Evolutionary conservation across 2,888 invertebrate species (phyloP).

Genomic region (Noctua comes): DNA sequence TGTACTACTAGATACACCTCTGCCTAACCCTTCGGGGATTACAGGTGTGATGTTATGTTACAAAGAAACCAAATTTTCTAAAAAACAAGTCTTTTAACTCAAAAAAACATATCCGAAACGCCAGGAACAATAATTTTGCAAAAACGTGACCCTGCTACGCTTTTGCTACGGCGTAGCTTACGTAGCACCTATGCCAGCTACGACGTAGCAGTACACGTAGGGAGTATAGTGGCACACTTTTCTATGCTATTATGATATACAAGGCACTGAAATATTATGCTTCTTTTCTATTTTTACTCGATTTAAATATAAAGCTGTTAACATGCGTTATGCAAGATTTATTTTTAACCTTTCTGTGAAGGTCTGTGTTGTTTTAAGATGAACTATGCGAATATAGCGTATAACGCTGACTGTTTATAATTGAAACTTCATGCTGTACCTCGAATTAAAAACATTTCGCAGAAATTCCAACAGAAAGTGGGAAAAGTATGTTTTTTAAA

Average conservation of each 20-base stretch:
- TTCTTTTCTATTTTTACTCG: background rate
- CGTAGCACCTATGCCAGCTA: conserved; percentile 9
- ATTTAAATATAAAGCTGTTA: background rate
- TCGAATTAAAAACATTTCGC: background rate
- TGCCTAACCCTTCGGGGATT: too few species aligned
- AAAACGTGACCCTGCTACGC: conserved; percentile 26
- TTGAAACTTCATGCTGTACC: background rate
- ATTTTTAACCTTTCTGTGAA: background rate
- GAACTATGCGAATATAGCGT: too few species aligned
- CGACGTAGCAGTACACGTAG: conserved; percentile 33
- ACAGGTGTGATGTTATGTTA: too few species aligned
- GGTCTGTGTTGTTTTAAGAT: background rate
- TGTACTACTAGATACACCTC: too few species aligned
- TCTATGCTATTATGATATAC: background rate
- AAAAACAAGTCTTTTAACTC: background rate
- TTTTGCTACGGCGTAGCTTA: conserved; percentile 44
- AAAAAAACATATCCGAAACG: background rate
- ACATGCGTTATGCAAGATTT: background rate
- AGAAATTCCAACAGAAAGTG: too few species aligned
- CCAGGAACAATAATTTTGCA: background rate
- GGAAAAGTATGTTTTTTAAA: too few species aligned
- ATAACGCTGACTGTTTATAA: background rate
- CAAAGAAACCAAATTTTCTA: background rate
- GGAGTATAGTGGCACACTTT: background rate
- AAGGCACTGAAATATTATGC: background rate